Conservation (phyloP, 2,888 invertebrate genomes). For the Poecilobothrus nobilitatus region DNA sequence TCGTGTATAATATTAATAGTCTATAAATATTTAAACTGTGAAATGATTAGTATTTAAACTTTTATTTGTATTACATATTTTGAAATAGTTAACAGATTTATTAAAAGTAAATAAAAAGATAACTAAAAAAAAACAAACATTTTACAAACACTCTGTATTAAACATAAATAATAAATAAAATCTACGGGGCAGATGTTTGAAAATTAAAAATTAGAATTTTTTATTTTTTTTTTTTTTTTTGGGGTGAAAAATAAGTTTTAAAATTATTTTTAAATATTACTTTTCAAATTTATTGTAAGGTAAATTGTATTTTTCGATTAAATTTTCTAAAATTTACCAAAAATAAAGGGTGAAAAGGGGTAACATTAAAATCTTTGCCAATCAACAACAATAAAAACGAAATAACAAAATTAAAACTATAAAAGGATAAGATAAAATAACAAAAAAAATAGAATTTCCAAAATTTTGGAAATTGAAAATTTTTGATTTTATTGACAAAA, state of each 20-base stretch:
- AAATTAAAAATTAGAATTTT: neutral
- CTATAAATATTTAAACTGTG: too few relatives aligned
- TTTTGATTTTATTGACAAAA: neutral
- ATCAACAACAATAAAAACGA: neutral
- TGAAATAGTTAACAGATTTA: too few relatives aligned
- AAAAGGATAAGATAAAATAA: neutral
- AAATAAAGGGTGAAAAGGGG: neutral
- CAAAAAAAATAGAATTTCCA: neutral
- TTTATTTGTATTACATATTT: too few relatives aligned
- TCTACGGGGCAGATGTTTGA: constrained; percentile 2
- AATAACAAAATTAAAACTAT: neutral
- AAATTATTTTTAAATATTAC: neutral
- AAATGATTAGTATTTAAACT: too few relatives aligned
- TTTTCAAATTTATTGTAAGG: too few relatives aligned
- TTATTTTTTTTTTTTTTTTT: neutral
- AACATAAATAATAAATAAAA: too few relatives aligned
- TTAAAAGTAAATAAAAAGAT: too few relatives aligned
- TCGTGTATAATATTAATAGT: too few relatives aligned
- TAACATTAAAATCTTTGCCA: neutral
- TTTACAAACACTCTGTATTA: too few relatives aligned
- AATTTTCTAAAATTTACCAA: too few relatives aligned
- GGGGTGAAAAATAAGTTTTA: neutral
- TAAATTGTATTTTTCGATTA: too few relatives aligned
- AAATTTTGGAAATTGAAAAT: neutral
- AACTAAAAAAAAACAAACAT: too few relatives aligned